These are phyloP conservation scores for Oryzias celebensis DNA, from an alignment of 2,113 vertebrate species.

Conservation along the genomic window DNA sequence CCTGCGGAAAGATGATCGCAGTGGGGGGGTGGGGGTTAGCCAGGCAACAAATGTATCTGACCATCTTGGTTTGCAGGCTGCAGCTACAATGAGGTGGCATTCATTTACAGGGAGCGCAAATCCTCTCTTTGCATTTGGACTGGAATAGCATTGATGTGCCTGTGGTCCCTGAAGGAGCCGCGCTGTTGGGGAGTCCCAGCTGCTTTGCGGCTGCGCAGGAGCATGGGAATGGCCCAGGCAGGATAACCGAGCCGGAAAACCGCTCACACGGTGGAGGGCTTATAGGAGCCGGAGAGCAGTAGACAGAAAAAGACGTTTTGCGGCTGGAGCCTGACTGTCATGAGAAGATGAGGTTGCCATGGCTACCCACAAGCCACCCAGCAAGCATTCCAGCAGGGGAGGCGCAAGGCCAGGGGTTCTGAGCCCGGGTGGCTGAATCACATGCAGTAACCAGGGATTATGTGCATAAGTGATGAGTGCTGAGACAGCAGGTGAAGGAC, in stretches of 20 bases:
- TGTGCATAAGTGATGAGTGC: constrained; percentile 90
- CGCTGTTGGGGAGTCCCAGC: constrained; percentile 25
- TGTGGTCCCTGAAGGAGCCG: constrained; percentile 28
- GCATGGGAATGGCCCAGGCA: constrained; percentile 52
- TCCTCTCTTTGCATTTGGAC: constrained; percentile 33
- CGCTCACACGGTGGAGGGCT: constrained; percentile 56
- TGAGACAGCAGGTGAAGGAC: constrained; percentile 86
- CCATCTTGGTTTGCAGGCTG: constrained; percentile 60
- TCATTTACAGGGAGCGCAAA: constrained; percentile 29
- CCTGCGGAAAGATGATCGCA: constrained; percentile 39
- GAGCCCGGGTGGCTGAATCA: constrained; percentile 62
- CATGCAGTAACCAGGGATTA: constrained; percentile 85
- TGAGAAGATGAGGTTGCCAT: constrained; percentile 79
- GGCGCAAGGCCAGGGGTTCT: constrained; percentile 45
- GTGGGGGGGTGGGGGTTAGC: too few species aligned
- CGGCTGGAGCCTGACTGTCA: constrained; percentile 74
- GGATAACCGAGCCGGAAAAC: constrained; percentile 39
- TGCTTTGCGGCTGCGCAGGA: constrained; percentile 23
- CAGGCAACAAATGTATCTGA: constrained; percentile 57
- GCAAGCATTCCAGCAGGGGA: constrained; percentile 69
- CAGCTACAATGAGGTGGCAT: constrained; percentile 55
- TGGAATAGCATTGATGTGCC: constrained; percentile 22
- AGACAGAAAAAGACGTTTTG: constrained; percentile 58
- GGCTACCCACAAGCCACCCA: constrained; percentile 73
- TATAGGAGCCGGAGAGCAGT: constrained; percentile 51